Percentiles rank a stretch among this genome's conserved stretches.
These are phyloP conservation scores for Lacerta viridis DNA, from an alignment of 2,797 vertebrate genomes.

Conservation along the genomic window DNA sequence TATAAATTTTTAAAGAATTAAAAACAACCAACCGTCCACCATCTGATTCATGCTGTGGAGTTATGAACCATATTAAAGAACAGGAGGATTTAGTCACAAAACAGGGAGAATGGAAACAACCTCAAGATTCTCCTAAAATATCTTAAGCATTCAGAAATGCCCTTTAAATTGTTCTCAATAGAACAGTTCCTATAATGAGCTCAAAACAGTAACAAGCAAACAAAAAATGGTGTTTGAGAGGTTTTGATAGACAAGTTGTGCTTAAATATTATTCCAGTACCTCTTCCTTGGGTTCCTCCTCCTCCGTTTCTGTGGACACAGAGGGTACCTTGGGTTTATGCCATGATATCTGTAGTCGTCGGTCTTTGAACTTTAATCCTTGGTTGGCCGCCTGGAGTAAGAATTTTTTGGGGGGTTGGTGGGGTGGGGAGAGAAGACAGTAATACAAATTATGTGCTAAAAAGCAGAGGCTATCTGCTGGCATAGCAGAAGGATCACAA, in stretches of 20 bases:
- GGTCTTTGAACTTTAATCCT: constrained; percentile 96
- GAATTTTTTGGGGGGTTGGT: constrained; percentile 45
- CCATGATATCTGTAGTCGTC: constrained; percentile 95
- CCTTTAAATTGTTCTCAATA: neutral
- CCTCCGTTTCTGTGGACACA: constrained; percentile 91
- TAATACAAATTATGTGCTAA: neutral
- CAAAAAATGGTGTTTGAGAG: neutral
- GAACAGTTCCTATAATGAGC: neutral
- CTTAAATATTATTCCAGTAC: constrained; percentile 66
- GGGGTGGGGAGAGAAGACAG: neutral
- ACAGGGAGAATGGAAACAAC: neutral
- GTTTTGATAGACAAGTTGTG: neutral
- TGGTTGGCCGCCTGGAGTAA: constrained; percentile 92
- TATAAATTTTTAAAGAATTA: no score
- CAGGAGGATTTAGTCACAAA: neutral
- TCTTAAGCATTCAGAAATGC: neutral
- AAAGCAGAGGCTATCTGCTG: neutral
- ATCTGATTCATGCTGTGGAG: neutral
- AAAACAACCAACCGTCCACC: neutral
- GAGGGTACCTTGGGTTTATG: constrained; percentile 96
- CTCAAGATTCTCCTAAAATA: neutral
- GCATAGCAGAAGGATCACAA: neutral
- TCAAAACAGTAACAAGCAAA: neutral
- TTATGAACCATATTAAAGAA: neutral
- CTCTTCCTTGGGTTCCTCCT: constrained; percentile 95